These are phyloP conservation scores for Motacilla alba DNA, from an alignment of 2,113 vertebrate species.

Conservation along the genomic window DNA sequence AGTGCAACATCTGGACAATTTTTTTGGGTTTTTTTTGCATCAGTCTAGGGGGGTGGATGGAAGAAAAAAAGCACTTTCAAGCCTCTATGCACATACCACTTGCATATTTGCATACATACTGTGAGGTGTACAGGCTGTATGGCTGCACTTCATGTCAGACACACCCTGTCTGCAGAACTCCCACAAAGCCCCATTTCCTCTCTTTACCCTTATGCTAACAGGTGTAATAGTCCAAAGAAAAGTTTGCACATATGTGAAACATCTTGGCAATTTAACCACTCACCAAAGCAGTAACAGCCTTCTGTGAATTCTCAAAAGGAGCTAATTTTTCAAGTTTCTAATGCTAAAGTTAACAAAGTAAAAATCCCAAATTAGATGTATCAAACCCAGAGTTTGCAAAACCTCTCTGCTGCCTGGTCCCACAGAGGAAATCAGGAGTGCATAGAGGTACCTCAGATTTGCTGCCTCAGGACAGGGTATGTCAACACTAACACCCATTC, in stretches of 20 bases:
- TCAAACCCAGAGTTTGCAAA: background rate
- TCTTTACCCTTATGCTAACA: background rate
- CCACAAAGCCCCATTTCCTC: background rate
- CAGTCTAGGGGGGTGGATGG: rapidly evolving
- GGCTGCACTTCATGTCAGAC: background rate
- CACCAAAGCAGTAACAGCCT: background rate
- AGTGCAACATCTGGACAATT: background rate
- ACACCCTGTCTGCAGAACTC: background rate
- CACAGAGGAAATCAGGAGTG: background rate
- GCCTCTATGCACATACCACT: background rate
- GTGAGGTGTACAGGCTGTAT: background rate
- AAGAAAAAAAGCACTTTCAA: background rate
- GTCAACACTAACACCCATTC: background rate
- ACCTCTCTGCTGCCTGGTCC: background rate
- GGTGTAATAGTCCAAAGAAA: background rate
- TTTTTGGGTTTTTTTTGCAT: background rate
- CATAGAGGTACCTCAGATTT: background rate
- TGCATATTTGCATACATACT: background rate
- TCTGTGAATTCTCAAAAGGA: background rate
- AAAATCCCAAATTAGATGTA: background rate
- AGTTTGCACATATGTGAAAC: background rate
- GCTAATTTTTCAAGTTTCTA: background rate
- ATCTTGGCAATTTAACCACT: background rate
- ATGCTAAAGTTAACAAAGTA: background rate
- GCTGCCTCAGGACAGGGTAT: background rate